Base-by-base conservation (phyloP, 1,140 invertebrate genomes). In the Temnothorax longispinosus region DNA sequence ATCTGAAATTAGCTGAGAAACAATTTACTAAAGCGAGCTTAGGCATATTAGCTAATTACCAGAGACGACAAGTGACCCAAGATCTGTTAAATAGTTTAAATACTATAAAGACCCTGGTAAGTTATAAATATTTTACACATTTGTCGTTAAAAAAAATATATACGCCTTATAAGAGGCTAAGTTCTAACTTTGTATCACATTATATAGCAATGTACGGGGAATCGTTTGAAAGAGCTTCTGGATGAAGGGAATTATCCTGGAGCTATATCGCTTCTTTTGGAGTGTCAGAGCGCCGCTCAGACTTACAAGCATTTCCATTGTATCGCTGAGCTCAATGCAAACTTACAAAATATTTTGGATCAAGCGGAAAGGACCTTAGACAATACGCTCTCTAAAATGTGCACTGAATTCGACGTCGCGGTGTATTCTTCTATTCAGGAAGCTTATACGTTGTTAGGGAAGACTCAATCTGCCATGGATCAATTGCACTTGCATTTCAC, bases 401-500 rank as follows among this genome's bases (percentile, higher is more conserved):
- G 97, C 86, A 95, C 96, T 13, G 96, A 97, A 89, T 98, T 98
- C 92, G 97, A 98, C 91, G 95, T 96, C 32, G 95, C 96, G 3
- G 96, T 96, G 0, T 99, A 98, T 93, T 95, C 96, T 1, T 97
- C 98, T 88, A 95, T 99, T 4, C 98, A 98, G 93, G 96, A 96
- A 89, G 99, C 99, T 0, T 99, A 99, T 91, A 96, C 96, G 32
- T 94, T 98, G 5, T 94, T 99, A 1, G 98, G 98, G 7, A 99
- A 98, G 95, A 98, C 97, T 0, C 97, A 99, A 94, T 97, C 97
- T 5, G 98, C 98, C 0, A 98, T 99, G 96, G 99, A 99, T 95
- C 98, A 99, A 94, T 94, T 99, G 44, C 97, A 98, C 87, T 99
- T 99, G 97, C 98, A 99, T 94, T 99, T 99, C 94, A 98, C 98